A percentile compares a stretch with the other conserved stretches of the same genome.
phyloP scores from a whole-genome alignment of 2,888 invertebrate genomes.

The Erpobdella octoculata region DNA sequence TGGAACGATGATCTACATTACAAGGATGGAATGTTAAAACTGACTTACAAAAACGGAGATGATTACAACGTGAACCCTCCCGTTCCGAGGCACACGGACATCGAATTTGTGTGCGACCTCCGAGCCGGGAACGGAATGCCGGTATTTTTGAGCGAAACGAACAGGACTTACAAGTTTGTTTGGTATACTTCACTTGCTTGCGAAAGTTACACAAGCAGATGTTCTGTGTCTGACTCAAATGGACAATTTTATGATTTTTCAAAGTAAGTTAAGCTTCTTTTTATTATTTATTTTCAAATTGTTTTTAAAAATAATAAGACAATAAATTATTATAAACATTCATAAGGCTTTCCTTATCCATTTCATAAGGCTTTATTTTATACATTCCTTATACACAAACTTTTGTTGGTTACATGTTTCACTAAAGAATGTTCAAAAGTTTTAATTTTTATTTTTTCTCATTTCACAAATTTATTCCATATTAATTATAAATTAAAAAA shows the following conservation, averaged over 20 bases:
- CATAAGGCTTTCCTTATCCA: too few relatives aligned
- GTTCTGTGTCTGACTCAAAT: background rate
- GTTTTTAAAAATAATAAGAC: too few relatives aligned
- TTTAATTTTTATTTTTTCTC: too few relatives aligned
- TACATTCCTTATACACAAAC: too few relatives aligned
- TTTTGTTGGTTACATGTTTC: too few relatives aligned
- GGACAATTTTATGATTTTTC: background rate
- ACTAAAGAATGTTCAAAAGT: too few relatives aligned
- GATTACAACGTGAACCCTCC: constrained; percentile 17
- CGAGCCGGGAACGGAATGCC: constrained; percentile 14
- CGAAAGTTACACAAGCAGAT: background rate
- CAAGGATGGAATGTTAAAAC: constrained; percentile 14
- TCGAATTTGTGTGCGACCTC: constrained; percentile 25
- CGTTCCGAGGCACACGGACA: constrained; percentile 23
- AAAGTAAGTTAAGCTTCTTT: background rate
- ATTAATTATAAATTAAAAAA: too few relatives aligned
- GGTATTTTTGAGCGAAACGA: constrained; percentile 18
- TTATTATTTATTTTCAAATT: too few relatives aligned
- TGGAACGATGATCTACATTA: constrained; percentile 21
- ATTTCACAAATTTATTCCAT: too few relatives aligned
- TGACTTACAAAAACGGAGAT: constrained; percentile 19
- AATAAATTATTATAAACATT: too few relatives aligned
- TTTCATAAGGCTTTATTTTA: too few relatives aligned
- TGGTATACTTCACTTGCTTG: constrained; percentile 18
- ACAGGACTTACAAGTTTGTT: constrained; percentile 24